These are phyloP conservation scores for Mesorhabditis spiculigera DNA, from an alignment of 2,888 invertebrate genomes.

Conservation along the genomic window DNA sequence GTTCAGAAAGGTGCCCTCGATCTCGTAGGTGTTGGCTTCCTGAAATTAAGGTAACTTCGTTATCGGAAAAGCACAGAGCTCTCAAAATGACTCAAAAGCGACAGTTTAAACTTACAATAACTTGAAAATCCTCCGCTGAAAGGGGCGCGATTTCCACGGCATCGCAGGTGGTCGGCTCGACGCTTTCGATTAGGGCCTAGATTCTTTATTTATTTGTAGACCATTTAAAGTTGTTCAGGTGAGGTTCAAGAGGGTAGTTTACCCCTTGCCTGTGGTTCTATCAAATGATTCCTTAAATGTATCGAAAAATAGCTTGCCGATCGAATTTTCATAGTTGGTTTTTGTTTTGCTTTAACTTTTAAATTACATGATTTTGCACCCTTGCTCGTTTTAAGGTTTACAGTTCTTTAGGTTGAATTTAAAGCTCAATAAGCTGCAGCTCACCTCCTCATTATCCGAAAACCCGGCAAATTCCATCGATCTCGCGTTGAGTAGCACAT, in stretches of 20 bases:
- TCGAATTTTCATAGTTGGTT: not conserved
- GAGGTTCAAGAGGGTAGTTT: no score
- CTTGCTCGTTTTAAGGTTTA: not conserved
- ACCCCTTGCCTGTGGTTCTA: no score
- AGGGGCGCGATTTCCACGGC: constrained; percentile 38
- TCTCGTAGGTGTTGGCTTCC: constrained; percentile 24
- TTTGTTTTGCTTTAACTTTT: no score
- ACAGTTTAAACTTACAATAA: constrained; percentile 39
- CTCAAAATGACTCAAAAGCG: no score
- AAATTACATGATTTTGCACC: no score
- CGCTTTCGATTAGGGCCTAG: constrained; percentile 34
- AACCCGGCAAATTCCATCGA: constrained; percentile 4
- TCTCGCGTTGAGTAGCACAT: not conserved
- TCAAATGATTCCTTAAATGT: no score
- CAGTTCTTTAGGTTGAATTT: no score
- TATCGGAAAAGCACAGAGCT: not conserved
- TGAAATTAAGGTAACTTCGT: constrained; percentile 9
- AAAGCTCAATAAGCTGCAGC: not conserved
- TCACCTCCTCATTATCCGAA: not conserved
- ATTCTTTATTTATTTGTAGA: no score
- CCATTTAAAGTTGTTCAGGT: no score
- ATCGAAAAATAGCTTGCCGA: no score
- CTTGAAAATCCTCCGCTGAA: constrained; percentile 31
- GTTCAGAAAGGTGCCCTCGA: constrained; percentile 42
- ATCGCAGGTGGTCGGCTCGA: constrained; percentile 24